Percentiles rank a stretch among this genome's conserved stretches.
Evolutionary conservation across 2,113 vertebrate genomes (phyloP).

Genomic region (Lontra canadensis): DNA sequence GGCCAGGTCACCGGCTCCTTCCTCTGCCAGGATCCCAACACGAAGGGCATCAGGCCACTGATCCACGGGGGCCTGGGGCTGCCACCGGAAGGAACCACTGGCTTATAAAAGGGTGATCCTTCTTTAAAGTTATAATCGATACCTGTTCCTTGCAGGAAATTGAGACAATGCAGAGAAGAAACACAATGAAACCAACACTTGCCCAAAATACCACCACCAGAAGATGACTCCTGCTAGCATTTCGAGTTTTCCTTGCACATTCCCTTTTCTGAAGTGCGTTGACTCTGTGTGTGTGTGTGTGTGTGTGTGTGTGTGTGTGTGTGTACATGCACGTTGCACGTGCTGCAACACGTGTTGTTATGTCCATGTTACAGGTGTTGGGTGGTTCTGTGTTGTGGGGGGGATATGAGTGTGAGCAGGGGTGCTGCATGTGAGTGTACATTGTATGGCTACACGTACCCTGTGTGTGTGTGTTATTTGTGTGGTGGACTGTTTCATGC

Average conservation of each 20-base stretch:
- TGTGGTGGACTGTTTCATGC: not conserved
- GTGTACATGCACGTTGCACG: not conserved
- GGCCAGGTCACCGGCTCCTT: too few relatives aligned
- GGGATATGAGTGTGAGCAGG: not conserved
- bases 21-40: not conserved
- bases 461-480: not conserved
- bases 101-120: not conserved
- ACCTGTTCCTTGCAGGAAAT: not conserved
- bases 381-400: not conserved
- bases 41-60: fast-evolving
- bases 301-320: too few relatives aligned
- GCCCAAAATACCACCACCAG: not conserved
- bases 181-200: not conserved
- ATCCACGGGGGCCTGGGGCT: not conserved
- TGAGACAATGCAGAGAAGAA: not conserved
- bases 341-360: too few relatives aligned
- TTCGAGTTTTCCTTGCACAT: not conserved
- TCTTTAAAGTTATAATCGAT: not conserved
- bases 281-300: too few relatives aligned
- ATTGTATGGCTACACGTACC: not conserved
- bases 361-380: not conserved
- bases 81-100: not conserved
- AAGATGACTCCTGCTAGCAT: not conserved
- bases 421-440: not conserved
- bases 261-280: not conserved